phyloP scores from a whole-genome alignment of 2,888 invertebrate species.

The Magallana nippona region DNA sequence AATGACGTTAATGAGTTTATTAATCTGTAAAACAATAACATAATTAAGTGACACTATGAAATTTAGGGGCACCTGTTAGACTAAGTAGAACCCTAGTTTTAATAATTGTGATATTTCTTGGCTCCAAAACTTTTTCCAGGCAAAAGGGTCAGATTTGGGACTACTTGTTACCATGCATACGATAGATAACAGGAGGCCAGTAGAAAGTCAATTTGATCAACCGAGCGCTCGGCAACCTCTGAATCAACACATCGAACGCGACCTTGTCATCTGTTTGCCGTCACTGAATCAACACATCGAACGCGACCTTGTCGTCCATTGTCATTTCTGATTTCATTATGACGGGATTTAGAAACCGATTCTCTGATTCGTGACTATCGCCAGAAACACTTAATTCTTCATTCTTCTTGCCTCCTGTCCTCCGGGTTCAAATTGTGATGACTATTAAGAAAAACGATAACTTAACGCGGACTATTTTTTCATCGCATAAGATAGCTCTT shows the following conservation, averaged over 20 bases:
- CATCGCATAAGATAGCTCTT: no score
- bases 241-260: slow-evolving; percentile 1
- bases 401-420: not conserved
- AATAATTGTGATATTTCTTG: no score
- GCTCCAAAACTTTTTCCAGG: no score
- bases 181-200: no score
- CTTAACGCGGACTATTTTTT: no score
- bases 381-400: not conserved
- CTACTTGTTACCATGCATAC: not conserved
- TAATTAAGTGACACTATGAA: no score
- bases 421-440: no score
- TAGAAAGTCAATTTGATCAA: not conserved
- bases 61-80: no score
- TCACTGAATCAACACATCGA: slow-evolving; percentile 10
- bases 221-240: not conserved
- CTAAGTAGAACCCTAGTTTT: no score
- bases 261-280: not conserved
- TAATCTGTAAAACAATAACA: not conserved
- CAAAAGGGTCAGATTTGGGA: not conserved
- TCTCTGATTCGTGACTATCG: not conserved
- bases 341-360: not conserved
- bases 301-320: not conserved
- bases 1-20: not conserved
- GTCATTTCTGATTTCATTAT: slow-evolving; percentile 1
- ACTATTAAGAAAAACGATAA: no score